Percentiles rank a stretch among this genome's conserved stretches.
Conservation (phyloP, 2,797 vertebrate species). For the Oreonectes daqikongensis region DNA sequence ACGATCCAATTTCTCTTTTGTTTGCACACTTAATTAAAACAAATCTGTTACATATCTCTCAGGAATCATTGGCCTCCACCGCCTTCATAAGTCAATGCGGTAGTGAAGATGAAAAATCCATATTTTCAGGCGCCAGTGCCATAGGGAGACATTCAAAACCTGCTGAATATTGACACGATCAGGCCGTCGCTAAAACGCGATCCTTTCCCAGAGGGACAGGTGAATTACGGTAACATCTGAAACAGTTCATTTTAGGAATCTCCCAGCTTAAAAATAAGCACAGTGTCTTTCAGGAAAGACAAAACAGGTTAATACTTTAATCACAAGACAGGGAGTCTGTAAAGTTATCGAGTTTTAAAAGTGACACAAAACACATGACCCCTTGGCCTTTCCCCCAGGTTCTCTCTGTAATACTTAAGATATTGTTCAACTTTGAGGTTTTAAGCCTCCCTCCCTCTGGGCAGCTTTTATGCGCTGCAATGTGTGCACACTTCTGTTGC, state of each 20-base stretch:
- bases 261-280: conserved; percentile 41
- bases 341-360: conserved; percentile 60
- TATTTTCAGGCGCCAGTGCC: conserved; percentile 74
- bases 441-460: conserved; percentile 42
- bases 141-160: conserved; percentile 76
- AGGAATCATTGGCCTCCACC: conserved; percentile 75
- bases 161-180: conserved; percentile 70
- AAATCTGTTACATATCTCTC: conserved; percentile 84
- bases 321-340: conserved; percentile 32
- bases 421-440: conserved; percentile 48
- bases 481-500: conserved; percentile 42
- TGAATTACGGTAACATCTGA: conserved; percentile 57
- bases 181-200: conserved; percentile 51
- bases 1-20: conserved; percentile 81
- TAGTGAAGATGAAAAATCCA: conserved; percentile 78
- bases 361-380: conserved; percentile 51
- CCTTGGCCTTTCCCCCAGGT: conserved; percentile 44
- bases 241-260: conserved; percentile 51
- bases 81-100: conserved; percentile 76
- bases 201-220: conserved; percentile 48
- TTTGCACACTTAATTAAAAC: conserved; percentile 86
- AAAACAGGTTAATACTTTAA: conserved; percentile 50
- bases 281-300: conserved; percentile 43
- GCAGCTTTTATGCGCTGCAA: conserved; percentile 52
- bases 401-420: conserved; percentile 55